A percentile compares a stretch with the other conserved stretches of the same genome.
Conservation (phyloP, 2,888 invertebrate genomes). For the Xylota sylvarum region DNA sequence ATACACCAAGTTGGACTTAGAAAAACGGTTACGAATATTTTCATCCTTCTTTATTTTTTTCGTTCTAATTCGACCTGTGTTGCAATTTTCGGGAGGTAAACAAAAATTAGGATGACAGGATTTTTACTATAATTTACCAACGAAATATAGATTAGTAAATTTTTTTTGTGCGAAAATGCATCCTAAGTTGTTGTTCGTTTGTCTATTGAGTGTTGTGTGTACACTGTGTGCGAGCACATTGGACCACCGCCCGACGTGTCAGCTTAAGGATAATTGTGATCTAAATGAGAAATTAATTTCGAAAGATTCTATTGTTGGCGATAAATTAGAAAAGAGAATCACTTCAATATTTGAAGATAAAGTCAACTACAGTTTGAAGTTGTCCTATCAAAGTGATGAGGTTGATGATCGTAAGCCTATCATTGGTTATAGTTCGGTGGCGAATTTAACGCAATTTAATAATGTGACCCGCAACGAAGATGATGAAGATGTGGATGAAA, state of each 20-base stretch:
- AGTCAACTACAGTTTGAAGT: slow-evolving; percentile 82
- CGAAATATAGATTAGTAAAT: not conserved
- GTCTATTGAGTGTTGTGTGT: slow-evolving; percentile 38
- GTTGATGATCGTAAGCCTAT: slow-evolving; percentile 58
- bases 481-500: slow-evolving; percentile 52
- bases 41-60: not conserved
- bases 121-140: slow-evolving; percentile 25
- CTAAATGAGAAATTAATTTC: slow-evolving; percentile 81
- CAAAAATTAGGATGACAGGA: slow-evolving; percentile 42
- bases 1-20: slow-evolving; percentile 29
- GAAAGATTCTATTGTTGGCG: slow-evolving; percentile 76
- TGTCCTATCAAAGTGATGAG: slow-evolving; percentile 80
- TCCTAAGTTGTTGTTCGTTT: slow-evolving; percentile 29
- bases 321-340: slow-evolving; percentile 82
- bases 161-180: slow-evolving; percentile 44
- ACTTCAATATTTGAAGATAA: slow-evolving; percentile 83
- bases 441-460: slow-evolving; percentile 62
- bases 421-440: slow-evolving; percentile 68
- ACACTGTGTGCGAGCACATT: slow-evolving; percentile 62
- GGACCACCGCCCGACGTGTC: slow-evolving; percentile 81
- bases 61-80: slow-evolving; percentile 26
- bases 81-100: slow-evolving; percentile 5
- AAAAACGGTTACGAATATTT: slow-evolving; percentile 34
- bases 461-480: slow-evolving; percentile 36
- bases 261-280: slow-evolving; percentile 82